Base-by-base conservation (phyloP, 2,888 invertebrate genomes). In the Leistus spinibarbis region DNA sequence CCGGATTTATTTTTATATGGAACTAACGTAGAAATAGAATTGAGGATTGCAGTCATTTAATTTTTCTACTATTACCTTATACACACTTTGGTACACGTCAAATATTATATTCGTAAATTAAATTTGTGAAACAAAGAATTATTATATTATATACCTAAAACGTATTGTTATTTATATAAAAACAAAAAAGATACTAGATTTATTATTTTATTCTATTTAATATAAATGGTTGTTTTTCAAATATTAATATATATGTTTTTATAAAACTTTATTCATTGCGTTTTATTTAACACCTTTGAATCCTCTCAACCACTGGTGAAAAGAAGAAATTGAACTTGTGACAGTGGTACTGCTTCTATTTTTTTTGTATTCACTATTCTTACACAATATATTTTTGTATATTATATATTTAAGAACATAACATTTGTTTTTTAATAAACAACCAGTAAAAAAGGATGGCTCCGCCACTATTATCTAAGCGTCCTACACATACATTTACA, bases 101-200 rank as follows among this genome's bases (percentile, higher is more conserved):
- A 19, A 57, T 57, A 57, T 57, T 19, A 19, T 57, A 57, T 57
- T 57, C 17, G 20, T 57, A 57, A 20, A 57, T 19, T 19, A 20
- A 57, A 40, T 40, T 40, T 40, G 40, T 40, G 40, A 40, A 40
- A 40, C 40, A 40, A 40, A 40, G 40, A 40, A 40, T 40, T 40
- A 40, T 40, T 65, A 66, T 73, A 67, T 57, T 60, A 72, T 60
- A 73, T 67, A 66, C 67, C 66, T 73, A 67, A 73, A 66, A 75
- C 69, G 75, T 75, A 75, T 64, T 75, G 75, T 75, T 75, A 75
- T 75, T 75, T 75, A 75, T 74, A 66, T 20, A 66, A 24, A 23
- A 64, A n/a, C 16, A 64, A 5, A 54, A 72, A 67, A 53, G 16
- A 67, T 67, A 24, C 20, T 65, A 65, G 65, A 65, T 71, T 71